Evolutionary conservation across 2,797 vertebrate species (phyloP).

Genomic region (Hippocampus kuda): DNA sequence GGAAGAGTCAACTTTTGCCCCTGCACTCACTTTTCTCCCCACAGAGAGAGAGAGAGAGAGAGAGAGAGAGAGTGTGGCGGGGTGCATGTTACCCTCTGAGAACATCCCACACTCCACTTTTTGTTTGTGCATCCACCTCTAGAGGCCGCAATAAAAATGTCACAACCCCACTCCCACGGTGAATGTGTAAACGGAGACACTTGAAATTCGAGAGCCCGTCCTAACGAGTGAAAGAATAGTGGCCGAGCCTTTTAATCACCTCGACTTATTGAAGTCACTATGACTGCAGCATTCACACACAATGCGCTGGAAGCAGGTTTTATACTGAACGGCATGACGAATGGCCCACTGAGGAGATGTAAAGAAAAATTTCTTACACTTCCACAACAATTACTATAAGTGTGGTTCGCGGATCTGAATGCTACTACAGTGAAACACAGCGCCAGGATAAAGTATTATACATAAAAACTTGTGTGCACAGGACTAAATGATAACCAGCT

Average conservation of each 20-base stretch:
- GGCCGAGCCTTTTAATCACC: slow-evolving; percentile 68
- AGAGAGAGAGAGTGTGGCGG: background rate
- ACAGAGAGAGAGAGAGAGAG: background rate
- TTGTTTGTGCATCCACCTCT: slow-evolving; percentile 86
- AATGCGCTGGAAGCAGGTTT: background rate
- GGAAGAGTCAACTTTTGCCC: slow-evolving; percentile 24
- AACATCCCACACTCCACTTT: slow-evolving; percentile 77
- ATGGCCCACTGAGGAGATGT: background rate
- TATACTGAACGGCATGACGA: background rate
- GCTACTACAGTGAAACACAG: background rate
- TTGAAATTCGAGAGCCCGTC: slow-evolving; percentile 90
- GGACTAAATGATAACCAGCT: background rate
- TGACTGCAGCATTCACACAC: slow-evolving; percentile 20
- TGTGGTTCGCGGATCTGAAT: background rate
- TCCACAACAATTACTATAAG: background rate
- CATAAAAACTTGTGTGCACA: background rate
- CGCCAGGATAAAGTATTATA: background rate
- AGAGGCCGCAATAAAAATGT: slow-evolving; percentile 82
- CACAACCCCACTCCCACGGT: slow-evolving; percentile 77
- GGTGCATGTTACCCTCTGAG: slow-evolving; percentile 54
- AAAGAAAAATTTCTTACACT: background rate
- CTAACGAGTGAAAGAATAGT: slow-evolving; percentile 68
- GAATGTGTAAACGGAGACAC: slow-evolving; percentile 98
- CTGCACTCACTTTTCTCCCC: slow-evolving; percentile 3
- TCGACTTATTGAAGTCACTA: slow-evolving; percentile 53